Percentiles rank a stretch among this genome's conserved stretches.
phyloP scores from a whole-genome alignment of 2,797 vertebrate genomes.

The Anas bernieri region DNA sequence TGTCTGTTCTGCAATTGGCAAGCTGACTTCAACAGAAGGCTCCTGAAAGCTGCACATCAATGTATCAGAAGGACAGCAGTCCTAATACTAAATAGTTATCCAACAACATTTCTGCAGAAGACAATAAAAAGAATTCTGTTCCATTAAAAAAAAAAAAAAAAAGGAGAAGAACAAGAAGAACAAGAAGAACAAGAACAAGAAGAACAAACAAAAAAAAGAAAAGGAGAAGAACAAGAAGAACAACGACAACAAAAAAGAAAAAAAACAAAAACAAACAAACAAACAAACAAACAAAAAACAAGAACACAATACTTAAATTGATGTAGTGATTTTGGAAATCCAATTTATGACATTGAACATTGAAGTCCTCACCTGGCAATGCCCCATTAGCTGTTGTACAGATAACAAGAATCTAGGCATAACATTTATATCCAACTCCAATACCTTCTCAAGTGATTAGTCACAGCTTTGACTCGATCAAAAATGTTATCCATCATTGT shows the following conservation, averaged over 20 bases:
- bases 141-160: background rate
- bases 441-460: background rate
- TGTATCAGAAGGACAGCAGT: background rate
- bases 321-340: background rate
- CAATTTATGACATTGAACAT: fast-evolving
- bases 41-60: background rate
- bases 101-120: background rate
- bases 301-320: background rate
- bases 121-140: background rate
- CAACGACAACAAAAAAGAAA: no score
- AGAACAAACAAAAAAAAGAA: background rate
- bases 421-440: background rate
- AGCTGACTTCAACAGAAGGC: background rate
- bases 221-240: background rate
- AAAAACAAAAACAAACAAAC: background rate
- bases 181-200: background rate
- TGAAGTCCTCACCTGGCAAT: background rate
- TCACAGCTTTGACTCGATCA: background rate
- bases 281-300: background rate
- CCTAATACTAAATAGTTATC: background rate
- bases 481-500: background rate
- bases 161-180: background rate
- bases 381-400: background rate
- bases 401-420: background rate
- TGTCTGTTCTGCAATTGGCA: fast-evolving